Evolutionary conservation across 2,797 vertebrate species (phyloP), one percentile per base, ranked within the genome.

Genomic region (Nannoperca australis): DNA sequence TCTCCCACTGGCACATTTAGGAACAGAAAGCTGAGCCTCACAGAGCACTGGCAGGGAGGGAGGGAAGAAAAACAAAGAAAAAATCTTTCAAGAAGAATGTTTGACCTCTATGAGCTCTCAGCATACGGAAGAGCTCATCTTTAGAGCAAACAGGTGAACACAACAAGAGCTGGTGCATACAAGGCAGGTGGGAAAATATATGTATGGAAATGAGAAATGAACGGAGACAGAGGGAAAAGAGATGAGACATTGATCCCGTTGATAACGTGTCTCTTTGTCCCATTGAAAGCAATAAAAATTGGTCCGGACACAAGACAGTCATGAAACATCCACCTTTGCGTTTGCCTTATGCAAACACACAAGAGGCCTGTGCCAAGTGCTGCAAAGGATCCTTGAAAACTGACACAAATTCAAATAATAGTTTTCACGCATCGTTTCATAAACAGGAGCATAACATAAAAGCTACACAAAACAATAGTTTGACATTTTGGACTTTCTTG

Each of bases 211-310:
- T 71, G 62, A 80, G 60, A 72, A 73, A 67, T 32, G 13, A 70
- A 70, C 55, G 40, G 72, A 49, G 40, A 18, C 36, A 27, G 58
- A 34, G 47, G 54, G 70, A 44, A 59, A 70, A 62, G 50, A 59
- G 22, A 53, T 0, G 44, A 73, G 62, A 60, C 59, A 53, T 32
- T 51, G 53, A 83, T 70, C 47, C 55, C n/a, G 61, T 50, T 49
- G 60, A 81, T 71, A 63, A 51, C 40, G 24, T 24, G 61, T 42
- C 56, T 64, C 42, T 66, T 70, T 62, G 56, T 44, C 54, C 49
- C 50, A 20, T 15, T 15, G 18, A 73, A 74, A 83, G 70, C 62
- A 60, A 70, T 60, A 75, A 76, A 73, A 79, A 75, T 70, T 60
- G 51, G 50, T 67, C 58, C 58, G 15, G 20, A 65, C 56, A 38